These are phyloP conservation scores for Globia sparganii DNA, from an alignment of 2,888 invertebrate genomes.

Conservation along the genomic window DNA sequence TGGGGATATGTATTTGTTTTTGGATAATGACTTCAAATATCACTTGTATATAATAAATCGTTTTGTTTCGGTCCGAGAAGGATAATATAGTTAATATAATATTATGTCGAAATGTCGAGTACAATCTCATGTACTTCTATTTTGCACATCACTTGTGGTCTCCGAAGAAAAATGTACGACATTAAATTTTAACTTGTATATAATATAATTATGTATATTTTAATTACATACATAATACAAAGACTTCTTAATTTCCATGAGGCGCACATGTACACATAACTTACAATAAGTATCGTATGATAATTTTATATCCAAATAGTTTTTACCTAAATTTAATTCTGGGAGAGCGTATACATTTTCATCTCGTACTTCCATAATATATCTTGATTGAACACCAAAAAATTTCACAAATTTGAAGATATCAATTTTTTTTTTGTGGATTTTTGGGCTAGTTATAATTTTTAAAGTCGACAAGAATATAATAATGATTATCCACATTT, in stretches of 20 bases:
- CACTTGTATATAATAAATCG: slow-evolving; percentile 67
- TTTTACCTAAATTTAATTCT: slow-evolving; percentile 87
- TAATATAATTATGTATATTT: slow-evolving; percentile 89
- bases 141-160: slow-evolving; percentile 86
- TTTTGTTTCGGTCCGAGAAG: slow-evolving; percentile 65
- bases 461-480: slow-evolving; percentile 90
- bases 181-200: slow-evolving; percentile 88
- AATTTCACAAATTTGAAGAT: slow-evolving; percentile 89
- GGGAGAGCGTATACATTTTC: slow-evolving; percentile 90
- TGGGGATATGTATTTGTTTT: slow-evolving; percentile 87
- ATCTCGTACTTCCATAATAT: slow-evolving; percentile 87
- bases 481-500: slow-evolving; percentile 90
- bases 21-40: slow-evolving; percentile 69
- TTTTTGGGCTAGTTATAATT: slow-evolving; percentile 86
- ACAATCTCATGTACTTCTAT: slow-evolving; percentile 77
- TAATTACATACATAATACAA: slow-evolving; percentile 90
- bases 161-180: slow-evolving; percentile 88
- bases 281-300: slow-evolving; percentile 88
- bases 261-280: slow-evolving; percentile 89
- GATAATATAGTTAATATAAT: slow-evolving; percentile 69
- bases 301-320: slow-evolving; percentile 89
- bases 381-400: slow-evolving; percentile 90
- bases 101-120: slow-evolving; percentile 84
- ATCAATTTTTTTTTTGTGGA: slow-evolving; percentile 86
- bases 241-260: slow-evolving; percentile 89